Evolutionary conservation across 2,888 invertebrate species (phyloP), one percentile per base, ranked within the genome.

Genomic region (Onchidella celtica): DNA sequence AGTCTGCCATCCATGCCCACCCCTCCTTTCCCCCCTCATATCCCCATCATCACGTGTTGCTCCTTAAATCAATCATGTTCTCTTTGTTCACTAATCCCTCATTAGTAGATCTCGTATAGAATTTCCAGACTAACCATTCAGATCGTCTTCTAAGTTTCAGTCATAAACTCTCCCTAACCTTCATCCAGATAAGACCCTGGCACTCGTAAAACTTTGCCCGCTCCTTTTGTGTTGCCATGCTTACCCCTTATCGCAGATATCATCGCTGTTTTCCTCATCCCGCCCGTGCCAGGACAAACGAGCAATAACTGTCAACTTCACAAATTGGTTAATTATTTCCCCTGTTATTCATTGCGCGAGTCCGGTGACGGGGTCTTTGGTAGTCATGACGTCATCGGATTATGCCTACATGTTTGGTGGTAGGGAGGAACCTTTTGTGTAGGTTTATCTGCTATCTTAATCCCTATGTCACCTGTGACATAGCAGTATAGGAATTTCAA

Each of bases 1-100:
- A n/a, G n/a, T n/a, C n/a, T n/a, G n/a, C 47, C 47, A 47, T 47
- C 47, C 47, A 47, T 47, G 66, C 66, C n/a, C n/a, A n/a, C n/a
- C n/a, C n/a, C n/a, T n/a, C n/a, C n/a, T n/a, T n/a, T n/a, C n/a
- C n/a, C n/a, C n/a, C n/a, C n/a, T n/a, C n/a, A n/a, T n/a, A n/a
- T n/a, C n/a, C n/a, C n/a, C n/a, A n/a, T n/a, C n/a, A n/a, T n/a
- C 17, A 66, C 9, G 32, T 29, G 66, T 47, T 47, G 47, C 47
- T 47, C 47, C 47, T 11, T 47, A 47, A 47, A 47, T 47, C 47
- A 47, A 47, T 47, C 47, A 47, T 47, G 47, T 11, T 11, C 47
- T 47, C 17, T 47, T 47, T 6, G 6, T 17, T 47, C 9, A 17
- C 47, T 11, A 47, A 47, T 47, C 47, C 47, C 47, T 47, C 47